Conservation (phyloP, 64 coral and sea anemone species). For the Platygyra sinensis region DNA sequence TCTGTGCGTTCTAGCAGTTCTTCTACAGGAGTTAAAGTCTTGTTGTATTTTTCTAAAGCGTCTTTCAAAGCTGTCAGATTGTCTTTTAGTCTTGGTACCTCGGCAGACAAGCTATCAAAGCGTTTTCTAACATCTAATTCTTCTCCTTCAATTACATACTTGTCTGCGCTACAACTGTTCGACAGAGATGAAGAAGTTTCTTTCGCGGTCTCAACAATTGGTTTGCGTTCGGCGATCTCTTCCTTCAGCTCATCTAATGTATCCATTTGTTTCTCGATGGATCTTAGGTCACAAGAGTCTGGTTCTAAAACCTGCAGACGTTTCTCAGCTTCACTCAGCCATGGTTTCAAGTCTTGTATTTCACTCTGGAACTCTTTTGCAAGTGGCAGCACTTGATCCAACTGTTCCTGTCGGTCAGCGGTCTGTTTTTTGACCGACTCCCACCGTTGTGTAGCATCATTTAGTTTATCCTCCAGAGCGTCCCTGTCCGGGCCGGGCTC, state of each 20-base stretch:
- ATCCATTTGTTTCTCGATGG: constrained; percentile 67
- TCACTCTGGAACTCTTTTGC: constrained; percentile 81
- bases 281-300: constrained; percentile 62
- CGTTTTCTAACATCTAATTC: constrained; percentile 85
- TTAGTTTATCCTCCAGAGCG: constrained; percentile 82
- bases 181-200: constrained; percentile 72
- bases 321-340: constrained; percentile 83
- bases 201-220: constrained; percentile 61
- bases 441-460: constrained; percentile 89
- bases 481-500: constrained; percentile 92
- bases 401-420: constrained; percentile 74
- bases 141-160: constrained; percentile 89
- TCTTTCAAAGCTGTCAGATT: constrained; percentile 62
- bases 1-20: constrained; percentile 71
- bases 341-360: constrained; percentile 77
- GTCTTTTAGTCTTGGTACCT: constrained; percentile 46
- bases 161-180: constrained; percentile 80
- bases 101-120: constrained; percentile 61
- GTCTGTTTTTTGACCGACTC: constrained; percentile 79
- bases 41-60: constrained; percentile 75
- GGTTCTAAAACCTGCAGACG: constrained; percentile 70
- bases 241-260: constrained; percentile 67
- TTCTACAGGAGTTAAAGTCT: constrained; percentile 70
- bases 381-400: constrained; percentile 85
- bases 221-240: constrained; percentile 77